Conservation (phyloP, 2,888 invertebrate species). For the Miltochrista miniata region DNA sequence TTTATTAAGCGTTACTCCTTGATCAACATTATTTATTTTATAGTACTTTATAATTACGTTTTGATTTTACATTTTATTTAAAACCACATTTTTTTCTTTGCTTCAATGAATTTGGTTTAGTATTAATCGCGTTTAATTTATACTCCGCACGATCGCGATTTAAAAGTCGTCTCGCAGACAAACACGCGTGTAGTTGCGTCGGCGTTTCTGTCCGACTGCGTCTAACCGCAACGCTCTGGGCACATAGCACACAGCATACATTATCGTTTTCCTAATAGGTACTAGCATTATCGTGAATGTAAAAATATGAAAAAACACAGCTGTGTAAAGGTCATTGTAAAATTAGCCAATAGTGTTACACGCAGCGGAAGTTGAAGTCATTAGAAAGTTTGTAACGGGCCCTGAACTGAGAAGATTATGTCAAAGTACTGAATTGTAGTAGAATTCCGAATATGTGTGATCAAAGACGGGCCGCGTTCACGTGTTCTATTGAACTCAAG, state of each 20-base stretch:
- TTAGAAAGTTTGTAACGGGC: conserved; percentile 7
- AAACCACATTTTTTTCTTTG: not conserved
- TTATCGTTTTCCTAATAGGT: conserved; percentile 65
- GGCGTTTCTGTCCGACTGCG: conserved; percentile 55
- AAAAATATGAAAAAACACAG: conserved; percentile 32
- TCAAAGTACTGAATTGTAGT: not conserved
- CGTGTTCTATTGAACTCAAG: conserved; percentile 7
- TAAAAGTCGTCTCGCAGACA: conserved; percentile 16
- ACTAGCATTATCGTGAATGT: conserved; percentile 46
- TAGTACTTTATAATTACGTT: conserved; percentile 21
- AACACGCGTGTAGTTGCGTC: conserved; percentile 52
- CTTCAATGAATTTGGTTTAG: not conserved
- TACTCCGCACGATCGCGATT: conserved; percentile 17
- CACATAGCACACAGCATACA: conserved; percentile 42
- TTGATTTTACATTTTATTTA: not conserved
- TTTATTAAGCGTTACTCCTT: conserved; percentile 54
- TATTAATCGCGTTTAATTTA: conserved; percentile 13
- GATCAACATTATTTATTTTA: conserved; percentile 60
- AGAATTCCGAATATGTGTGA: conserved; percentile 3
- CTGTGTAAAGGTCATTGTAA: conserved; percentile 16
- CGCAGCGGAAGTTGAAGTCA: not conserved
- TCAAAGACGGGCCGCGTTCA: conserved; percentile 4
- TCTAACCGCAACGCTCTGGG: conserved; percentile 46
- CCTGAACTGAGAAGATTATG: not conserved
- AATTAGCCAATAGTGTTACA: not conserved